Base-by-base conservation (phyloP, 2,888 invertebrate species). In the Anoncus sp. region DNA sequence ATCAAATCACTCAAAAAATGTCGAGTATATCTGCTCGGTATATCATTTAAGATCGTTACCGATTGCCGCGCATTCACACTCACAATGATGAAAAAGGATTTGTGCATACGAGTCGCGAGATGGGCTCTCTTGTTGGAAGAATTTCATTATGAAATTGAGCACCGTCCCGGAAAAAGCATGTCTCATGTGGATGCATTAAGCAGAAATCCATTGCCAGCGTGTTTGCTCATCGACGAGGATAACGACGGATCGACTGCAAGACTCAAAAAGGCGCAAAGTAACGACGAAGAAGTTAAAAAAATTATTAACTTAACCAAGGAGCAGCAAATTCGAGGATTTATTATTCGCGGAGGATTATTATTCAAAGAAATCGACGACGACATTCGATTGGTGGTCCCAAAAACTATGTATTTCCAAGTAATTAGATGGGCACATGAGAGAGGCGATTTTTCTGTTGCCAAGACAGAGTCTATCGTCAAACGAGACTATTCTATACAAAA, bases 151-250 rank as follows among this genome's bases (percentile, higher is more conserved):
- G 62, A 24, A 22, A 77, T 83, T 18, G 75, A 81, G 22, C 81
- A 82, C 57, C 60, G 80, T 7, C 73, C 79, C n/a, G 80, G 77
- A 1, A 69, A 55, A 16, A 70, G 70, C 16, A 84, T 83, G 84
- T 27, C 24, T 10, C 82, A 83, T 53, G 79, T 81, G 0, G 82
- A 84, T 63, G 80, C 81, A 0, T 59, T 80, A 14, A 82, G 82
- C 20, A 18, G 83, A 14, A 75, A 78, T 20, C 83, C 84, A 4
- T 14, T 76, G 22, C 57, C 75, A 2, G 14, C 24, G 5, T 57
- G 57, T 14, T 18, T 75, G 12, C 67, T 69, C 12, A 20, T 60
- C 18, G 27, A 67, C 4, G 60, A 59, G 10, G 16, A 35, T 14
- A 45, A 70, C 6, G 75, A 70, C 3, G 49, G 72, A 14, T 22